These are phyloP conservation scores for Caenorhabditis tropicalis DNA, from an alignment of 1,140 invertebrate species.

Conservation along the genomic window DNA sequence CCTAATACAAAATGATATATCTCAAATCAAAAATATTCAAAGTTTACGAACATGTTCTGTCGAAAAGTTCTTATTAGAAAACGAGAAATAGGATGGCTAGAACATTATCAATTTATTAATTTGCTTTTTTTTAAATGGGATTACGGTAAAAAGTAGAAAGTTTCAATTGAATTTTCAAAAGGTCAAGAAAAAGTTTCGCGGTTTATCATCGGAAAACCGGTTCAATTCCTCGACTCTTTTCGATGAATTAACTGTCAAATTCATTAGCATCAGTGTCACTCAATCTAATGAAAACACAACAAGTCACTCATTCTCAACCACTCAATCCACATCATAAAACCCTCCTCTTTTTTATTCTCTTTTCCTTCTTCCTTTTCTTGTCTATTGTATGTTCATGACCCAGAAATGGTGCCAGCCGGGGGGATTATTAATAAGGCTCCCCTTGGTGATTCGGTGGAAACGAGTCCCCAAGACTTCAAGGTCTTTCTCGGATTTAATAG, in stretches of 20 bases:
- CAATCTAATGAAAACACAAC: conserved; percentile 34
- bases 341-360: conserved; percentile 15
- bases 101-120: too few relatives aligned
- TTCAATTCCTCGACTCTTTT: too few relatives aligned
- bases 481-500: conserved; percentile 40
- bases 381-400: conserved; percentile 32
- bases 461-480: conserved; percentile 20
- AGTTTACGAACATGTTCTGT: too few relatives aligned
- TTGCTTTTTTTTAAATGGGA: too few relatives aligned
- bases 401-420: conserved; percentile 39
- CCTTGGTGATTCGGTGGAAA: neutral
- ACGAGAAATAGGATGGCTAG: too few relatives aligned
- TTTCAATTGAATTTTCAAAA: too few relatives aligned
- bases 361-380: neutral
- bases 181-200: too few relatives aligned
- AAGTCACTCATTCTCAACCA: neutral
- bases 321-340: conserved; percentile 43
- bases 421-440: conserved; percentile 42
- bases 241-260: neutral
- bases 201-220: too few relatives aligned
- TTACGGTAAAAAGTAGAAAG: too few relatives aligned
- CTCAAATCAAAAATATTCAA: too few relatives aligned
- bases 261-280: conserved; percentile 42
- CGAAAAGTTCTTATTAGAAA: too few relatives aligned
- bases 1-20: too few relatives aligned